Base-by-base conservation (phyloP, 2,888 invertebrate species). In the Chironomus riparius region DNA sequence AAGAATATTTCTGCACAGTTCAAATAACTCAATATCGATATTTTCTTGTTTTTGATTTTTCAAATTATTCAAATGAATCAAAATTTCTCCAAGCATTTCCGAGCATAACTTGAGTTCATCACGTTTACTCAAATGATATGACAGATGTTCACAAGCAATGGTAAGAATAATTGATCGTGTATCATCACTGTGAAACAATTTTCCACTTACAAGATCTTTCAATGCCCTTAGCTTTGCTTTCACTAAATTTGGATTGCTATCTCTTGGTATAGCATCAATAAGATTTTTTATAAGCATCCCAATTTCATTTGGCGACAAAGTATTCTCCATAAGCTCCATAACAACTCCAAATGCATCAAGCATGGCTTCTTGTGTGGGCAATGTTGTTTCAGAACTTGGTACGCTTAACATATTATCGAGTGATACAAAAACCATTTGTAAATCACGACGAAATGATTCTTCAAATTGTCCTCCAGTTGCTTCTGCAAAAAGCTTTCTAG, bases 391-490 rank as follows among this genome's bases (percentile, higher is more conserved):
- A 79, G 90, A 88, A 24, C 90, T 88, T 7, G 89, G 88, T 61
- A 91, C 88, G 0, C 87, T 85, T 74, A 93, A 82, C 89, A 96
- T 91, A 77, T 90, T 89, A 80, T 92, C 92, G 68, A 96, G 85
- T 0, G 94, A 91, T 1, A 88, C 88, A 78, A 95, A 89, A 0
- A 96, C 91, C 62, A 91, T 91, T 78, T 93, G 89, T 15, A 96
- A 87, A 81, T 95, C 95, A 15, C 91, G 83, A 10, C 91, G 86
- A 81, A 96, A 96, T 80, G 92, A 92, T 80, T 95, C 95, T 81
- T 95, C 95, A 81, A 92, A 93, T 83, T 94, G 92, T 0, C 94
- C 94, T 7, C 93, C 93, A 0, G 94, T 95, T 0, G 95, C 95
- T 18, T 93, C 87, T 0, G 93, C 90, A 85, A 95, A 95, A 56